phyloP scores from a whole-genome alignment of 64 coral and sea anemone genomes.

The Exaiptasia diaphana region DNA sequence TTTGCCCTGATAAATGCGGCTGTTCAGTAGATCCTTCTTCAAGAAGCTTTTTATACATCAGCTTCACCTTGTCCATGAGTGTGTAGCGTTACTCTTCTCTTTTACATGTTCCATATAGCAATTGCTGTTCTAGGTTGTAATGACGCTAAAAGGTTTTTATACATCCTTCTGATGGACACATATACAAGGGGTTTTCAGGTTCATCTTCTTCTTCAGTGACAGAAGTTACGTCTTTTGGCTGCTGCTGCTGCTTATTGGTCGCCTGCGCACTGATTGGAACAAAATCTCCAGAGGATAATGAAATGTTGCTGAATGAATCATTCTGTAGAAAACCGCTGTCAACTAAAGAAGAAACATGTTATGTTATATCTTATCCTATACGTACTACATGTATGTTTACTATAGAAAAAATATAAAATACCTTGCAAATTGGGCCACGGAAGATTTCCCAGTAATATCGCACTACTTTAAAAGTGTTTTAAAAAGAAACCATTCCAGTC shows the following conservation, averaged over 20 bases:
- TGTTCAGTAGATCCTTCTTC: background rate
- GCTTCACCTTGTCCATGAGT: constrained; percentile 55
- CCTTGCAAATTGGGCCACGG: background rate
- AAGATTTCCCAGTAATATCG: background rate
- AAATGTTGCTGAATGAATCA: background rate
- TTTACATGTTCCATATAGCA: constrained; percentile 54
- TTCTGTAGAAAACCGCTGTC: background rate
- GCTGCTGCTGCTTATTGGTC: background rate
- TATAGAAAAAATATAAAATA: background rate
- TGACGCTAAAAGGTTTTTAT: background rate
- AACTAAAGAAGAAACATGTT: background rate
- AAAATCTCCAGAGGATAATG: background rate
- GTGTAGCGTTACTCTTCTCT: constrained; percentile 24
- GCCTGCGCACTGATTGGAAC: background rate
- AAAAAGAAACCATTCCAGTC: too few relatives aligned
- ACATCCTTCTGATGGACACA: background rate
- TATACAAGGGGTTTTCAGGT: background rate
- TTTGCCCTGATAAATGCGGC: background rate
- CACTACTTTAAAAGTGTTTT: too few relatives aligned
- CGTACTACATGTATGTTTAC: too few relatives aligned
- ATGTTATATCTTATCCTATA: too few relatives aligned
- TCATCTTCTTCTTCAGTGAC: background rate
- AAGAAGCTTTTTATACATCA: constrained; percentile 51
- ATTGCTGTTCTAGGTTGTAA: constrained; percentile 39
- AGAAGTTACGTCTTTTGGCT: background rate